Base-by-base conservation (phyloP, 2,888 invertebrate species). In the Apomyelois bistriatella region DNA sequence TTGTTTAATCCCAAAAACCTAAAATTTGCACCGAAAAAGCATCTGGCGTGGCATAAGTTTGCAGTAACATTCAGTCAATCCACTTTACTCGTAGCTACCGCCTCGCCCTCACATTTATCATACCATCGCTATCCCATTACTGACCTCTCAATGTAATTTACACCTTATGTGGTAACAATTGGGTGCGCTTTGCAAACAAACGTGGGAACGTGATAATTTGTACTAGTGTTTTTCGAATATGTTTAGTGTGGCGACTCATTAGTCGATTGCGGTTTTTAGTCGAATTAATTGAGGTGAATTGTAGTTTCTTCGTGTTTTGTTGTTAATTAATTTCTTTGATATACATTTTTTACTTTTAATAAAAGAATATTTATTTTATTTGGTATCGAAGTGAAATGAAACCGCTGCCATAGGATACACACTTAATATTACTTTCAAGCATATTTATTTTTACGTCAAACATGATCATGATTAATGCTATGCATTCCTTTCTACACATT, bases 71-170 rank as follows among this genome's bases (percentile, higher is more conserved):
- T 46, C 16, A 63, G 71, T 68, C 79, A 84, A 85, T 85, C 82
- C 80, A 84, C 77, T 85, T 79, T 48, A 60, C n/a, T n/a, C 55
- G 54, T 57, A 69, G 70, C 69, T 67, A 69, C 76, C 72, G 65
- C 83, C 86, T 72, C 87, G 64, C 86, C 86, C 74, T 62, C 64
- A 55, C 79, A 82, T 85, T 83, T 78, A 76, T 86, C 84, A 85
- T 81, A 72, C 61, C 62, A 66, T 65, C 52, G 41, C 72, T 32
- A 72, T 72, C 65, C 70, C 79, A 82, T 83, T 82, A 82, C 63
- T 59, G 49, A 52, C 60, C 60, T 56, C 60, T 57, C 56, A 40
- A 36, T 60, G 65, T 61, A 81, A 79, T 81, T 76, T 77, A 72
- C 74, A 81, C 85, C 79, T 77, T 85, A 76, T 68, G 59, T 55